phyloP scores from a whole-genome alignment of 2,888 invertebrate genomes.

The Monopis laevigella region DNA sequence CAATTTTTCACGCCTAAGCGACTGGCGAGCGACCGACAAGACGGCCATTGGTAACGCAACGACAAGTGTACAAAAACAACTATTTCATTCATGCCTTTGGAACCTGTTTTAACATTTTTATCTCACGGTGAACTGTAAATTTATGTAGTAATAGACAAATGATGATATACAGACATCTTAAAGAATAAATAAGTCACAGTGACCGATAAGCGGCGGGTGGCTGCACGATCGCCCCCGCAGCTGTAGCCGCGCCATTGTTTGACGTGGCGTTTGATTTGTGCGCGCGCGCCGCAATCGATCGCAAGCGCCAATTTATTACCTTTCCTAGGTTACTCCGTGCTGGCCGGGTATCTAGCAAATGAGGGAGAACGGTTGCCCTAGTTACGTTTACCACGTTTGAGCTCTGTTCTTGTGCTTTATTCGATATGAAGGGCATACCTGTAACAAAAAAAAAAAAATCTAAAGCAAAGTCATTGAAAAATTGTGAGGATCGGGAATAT shows the following conservation, averaged over 20 bases:
- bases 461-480: too few relatives aligned
- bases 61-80: slow-evolving; percentile 65
- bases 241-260: slow-evolving; percentile 40
- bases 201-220: slow-evolving; percentile 13
- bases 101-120: not conserved
- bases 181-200: slow-evolving; percentile 12
- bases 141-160: slow-evolving; percentile 7
- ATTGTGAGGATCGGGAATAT: too few relatives aligned
- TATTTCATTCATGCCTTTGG: slow-evolving; percentile 46
- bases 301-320: slow-evolving; percentile 52
- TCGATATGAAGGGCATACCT: too few relatives aligned
- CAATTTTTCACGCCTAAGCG: slow-evolving; percentile 54
- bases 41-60: slow-evolving; percentile 61
- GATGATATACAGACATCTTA: slow-evolving; percentile 11
- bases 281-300: slow-evolving; percentile 50
- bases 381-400: slow-evolving; percentile 29
- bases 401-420: too few relatives aligned
- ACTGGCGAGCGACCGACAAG: slow-evolving; percentile 37
- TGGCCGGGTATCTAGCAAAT: slow-evolving; percentile 26
- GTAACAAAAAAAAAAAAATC: too few relatives aligned
- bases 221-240: slow-evolving; percentile 52
- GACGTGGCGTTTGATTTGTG: slow-evolving; percentile 57
- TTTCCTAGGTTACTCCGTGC: slow-evolving; percentile 30
- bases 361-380: slow-evolving; percentile 41
- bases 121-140: slow-evolving; percentile 2